phyloP scores from a whole-genome alignment of 2,113 vertebrate genomes.

The Pionites leucogaster region DNA sequence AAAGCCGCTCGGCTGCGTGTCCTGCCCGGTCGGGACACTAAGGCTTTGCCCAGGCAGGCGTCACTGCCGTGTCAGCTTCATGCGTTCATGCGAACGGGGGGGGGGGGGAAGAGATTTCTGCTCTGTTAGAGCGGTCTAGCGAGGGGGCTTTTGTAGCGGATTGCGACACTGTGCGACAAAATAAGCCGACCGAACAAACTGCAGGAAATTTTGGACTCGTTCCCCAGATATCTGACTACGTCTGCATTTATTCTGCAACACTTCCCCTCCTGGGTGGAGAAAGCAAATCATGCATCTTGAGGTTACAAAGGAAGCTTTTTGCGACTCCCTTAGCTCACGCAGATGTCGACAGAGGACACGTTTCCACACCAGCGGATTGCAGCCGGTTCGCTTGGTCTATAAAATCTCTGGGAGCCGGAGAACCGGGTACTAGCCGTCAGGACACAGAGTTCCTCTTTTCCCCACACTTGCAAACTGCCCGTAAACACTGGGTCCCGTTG shows the following conservation, averaged over 20 bases:
- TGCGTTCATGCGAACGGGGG: accelerated
- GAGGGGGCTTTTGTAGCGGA: background rate
- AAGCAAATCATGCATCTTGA: background rate
- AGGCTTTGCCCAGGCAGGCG: background rate
- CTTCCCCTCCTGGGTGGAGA: background rate
- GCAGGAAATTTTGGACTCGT: accelerated
- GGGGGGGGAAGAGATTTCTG: background rate
- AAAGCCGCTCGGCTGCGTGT: background rate
- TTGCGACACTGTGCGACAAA: background rate
- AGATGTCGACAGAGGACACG: too few relatives aligned
- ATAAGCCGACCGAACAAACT: accelerated
- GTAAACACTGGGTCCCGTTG: accelerated
- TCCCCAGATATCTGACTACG: background rate
- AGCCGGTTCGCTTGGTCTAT: accelerated
- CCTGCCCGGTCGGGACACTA: background rate
- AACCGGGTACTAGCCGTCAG: background rate
- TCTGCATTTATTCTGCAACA: background rate
- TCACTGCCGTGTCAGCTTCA: accelerated
- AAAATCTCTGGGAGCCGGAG: too few relatives aligned
- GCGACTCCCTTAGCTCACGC: background rate
- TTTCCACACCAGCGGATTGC: background rate
- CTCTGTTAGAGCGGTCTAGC: accelerated
- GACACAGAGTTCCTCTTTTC: background rate
- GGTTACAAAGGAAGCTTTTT: background rate
- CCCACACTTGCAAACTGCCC: background rate